Conservation (phyloP, 2,797 vertebrate species). For the Sebastes hopkinsi region DNA sequence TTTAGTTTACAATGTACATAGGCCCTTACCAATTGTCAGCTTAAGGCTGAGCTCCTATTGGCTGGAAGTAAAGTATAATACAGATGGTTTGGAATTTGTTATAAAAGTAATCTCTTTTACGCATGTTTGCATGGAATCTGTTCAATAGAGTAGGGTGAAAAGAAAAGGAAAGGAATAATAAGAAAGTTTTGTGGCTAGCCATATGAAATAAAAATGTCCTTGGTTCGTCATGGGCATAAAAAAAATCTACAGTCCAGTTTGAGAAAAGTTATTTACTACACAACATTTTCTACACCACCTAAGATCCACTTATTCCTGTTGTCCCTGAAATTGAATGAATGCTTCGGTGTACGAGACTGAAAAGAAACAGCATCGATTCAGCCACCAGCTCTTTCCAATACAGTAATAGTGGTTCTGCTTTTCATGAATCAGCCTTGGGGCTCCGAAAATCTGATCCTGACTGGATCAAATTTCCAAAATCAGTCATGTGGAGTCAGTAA, state of each 20-base stretch:
- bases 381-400: slow-evolving; percentile 41
- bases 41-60: background rate
- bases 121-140: background rate
- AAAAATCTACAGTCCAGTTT: background rate
- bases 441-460: slow-evolving; percentile 29
- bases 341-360: slow-evolving; percentile 24
- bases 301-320: slow-evolving; percentile 43
- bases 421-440: slow-evolving; percentile 43
- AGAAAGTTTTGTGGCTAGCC: background rate
- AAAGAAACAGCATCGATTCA: slow-evolving; percentile 50
- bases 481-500: slow-evolving; percentile 46
- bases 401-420: slow-evolving; percentile 31
- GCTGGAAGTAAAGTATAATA: background rate
- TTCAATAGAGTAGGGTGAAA: background rate
- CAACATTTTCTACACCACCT: slow-evolving; percentile 26
- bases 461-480: slow-evolving; percentile 52
- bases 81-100: background rate
- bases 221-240: background rate
- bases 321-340: slow-evolving; percentile 53
- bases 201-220: background rate
- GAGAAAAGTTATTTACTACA: slow-evolving; percentile 2
- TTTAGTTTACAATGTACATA: background rate
- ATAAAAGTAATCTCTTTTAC: background rate
- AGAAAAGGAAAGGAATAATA: background rate
- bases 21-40: background rate